Percentiles rank a stretch among this genome's conserved stretches.
These are phyloP conservation scores for Arbacia lixula DNA, from an alignment of 53 echinoderm and acorn worm species.

Conservation along the genomic window DNA sequence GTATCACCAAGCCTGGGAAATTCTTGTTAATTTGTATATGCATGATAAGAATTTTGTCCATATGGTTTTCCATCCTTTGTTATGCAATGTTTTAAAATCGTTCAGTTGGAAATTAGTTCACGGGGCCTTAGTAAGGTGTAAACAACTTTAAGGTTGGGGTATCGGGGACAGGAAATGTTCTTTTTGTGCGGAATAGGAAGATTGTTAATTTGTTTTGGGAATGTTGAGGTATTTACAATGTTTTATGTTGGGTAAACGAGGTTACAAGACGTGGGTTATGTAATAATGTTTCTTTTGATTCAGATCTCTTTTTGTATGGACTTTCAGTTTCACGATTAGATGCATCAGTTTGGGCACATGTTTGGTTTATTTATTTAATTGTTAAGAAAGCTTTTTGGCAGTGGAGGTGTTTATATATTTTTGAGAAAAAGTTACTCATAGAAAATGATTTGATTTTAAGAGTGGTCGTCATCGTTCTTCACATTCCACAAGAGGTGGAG, in stretches of 20 bases:
- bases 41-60: not conserved
- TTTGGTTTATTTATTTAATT: conserved; percentile 25
- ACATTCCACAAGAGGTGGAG: too few species aligned
- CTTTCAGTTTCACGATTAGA: not conserved
- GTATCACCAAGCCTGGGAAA: not conserved
- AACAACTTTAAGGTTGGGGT: conserved; percentile 9
- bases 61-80: not conserved
- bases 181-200: conserved; percentile 8
- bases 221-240: conserved; percentile 2
- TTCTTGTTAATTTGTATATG: not conserved
- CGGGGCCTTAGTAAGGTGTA: conserved; percentile 11
- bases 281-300: not conserved
- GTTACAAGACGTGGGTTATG: not conserved
- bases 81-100: conserved; percentile 11
- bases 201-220: conserved; percentile 41
- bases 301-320: not conserved
- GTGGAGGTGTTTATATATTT: conserved; percentile 10
- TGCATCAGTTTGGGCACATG: conserved; percentile 6
- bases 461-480: too few species aligned
- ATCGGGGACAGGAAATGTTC: conserved; percentile 26
- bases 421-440: not conserved
- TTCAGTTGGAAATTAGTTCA: conserved; percentile 28
- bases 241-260: conserved; percentile 31
- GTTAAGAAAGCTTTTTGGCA: not conserved
- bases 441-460: not conserved